Evolutionary conservation across 2,888 invertebrate genomes (phyloP).

Genomic region (Tryphoninae sp.): DNA sequence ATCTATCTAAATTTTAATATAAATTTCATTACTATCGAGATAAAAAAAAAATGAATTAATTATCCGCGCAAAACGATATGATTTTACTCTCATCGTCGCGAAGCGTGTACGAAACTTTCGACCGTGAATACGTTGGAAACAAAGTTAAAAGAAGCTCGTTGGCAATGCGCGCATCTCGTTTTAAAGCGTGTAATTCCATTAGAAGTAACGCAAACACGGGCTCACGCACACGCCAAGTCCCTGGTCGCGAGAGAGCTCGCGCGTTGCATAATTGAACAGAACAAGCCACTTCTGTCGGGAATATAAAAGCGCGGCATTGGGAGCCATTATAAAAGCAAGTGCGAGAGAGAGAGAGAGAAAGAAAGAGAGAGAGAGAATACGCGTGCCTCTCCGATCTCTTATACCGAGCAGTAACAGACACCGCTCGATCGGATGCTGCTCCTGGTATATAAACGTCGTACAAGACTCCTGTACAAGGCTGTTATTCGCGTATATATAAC

Average conservation of each 20-base stretch:
- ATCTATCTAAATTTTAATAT: too few species aligned
- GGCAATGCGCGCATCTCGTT: conserved; percentile 13
- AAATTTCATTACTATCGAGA: too few species aligned
- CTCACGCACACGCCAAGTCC: conserved; percentile 20
- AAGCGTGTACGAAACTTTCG: not conserved
- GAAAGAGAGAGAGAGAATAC: conserved; percentile 4
- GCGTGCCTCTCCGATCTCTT: conserved; percentile 39
- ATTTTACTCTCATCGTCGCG: not conserved
- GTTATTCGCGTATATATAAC: conserved; percentile 31
- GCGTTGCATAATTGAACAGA: conserved; percentile 69
- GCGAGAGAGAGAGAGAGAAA: not conserved
- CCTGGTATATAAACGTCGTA: conserved; percentile 1
- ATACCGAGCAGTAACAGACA: conserved; percentile 59
- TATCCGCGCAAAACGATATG: not conserved
- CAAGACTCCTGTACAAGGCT: conserved; percentile 38
- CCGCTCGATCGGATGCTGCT: conserved; percentile 48
- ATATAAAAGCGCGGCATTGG: conserved; percentile 49
- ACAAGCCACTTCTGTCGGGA: conserved; percentile 63
- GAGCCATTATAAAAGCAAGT: conserved; percentile 28
- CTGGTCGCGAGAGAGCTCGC: conserved; percentile 22
- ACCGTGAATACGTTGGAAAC: not conserved
- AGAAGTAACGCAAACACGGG: conserved; percentile 51
- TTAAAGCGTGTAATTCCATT: conserved; percentile 66
- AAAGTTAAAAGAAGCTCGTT: not conserved
- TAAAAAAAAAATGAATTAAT: not conserved